Conservation (phyloP, 2,888 invertebrate genomes). For the Agrotis puta region DNA sequence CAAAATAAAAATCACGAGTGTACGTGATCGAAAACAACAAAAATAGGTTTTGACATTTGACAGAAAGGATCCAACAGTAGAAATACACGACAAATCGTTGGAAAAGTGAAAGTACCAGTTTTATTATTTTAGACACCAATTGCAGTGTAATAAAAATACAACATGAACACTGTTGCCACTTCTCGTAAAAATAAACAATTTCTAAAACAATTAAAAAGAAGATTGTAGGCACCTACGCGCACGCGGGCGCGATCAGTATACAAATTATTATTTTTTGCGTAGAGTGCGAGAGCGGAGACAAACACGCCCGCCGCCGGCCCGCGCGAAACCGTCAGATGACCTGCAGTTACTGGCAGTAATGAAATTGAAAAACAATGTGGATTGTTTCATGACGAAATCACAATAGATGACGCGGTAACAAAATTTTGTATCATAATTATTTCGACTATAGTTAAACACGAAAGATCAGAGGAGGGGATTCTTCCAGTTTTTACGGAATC, state of each 20-base stretch:
- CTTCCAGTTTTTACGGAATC: not conserved
- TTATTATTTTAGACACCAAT: conserved; percentile 13
- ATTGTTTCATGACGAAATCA: conserved; percentile 34
- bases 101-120: conserved; percentile 65
- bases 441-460: not conserved
- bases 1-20: conserved; percentile 52
- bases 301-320: conserved; percentile 17
- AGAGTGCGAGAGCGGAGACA: conserved; percentile 25
- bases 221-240: conserved; percentile 37
- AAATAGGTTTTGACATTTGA: conserved; percentile 67
- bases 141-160: conserved; percentile 18
- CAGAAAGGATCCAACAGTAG: conserved; percentile 50
- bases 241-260: conserved; percentile 54
- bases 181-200: conserved; percentile 36
- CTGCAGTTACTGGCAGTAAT: conserved; percentile 29
- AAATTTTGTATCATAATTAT: not conserved
- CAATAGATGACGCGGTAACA: not conserved
- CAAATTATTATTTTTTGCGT: conserved; percentile 34
- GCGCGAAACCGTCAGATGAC: conserved; percentile 41
- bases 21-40: conserved; percentile 59
- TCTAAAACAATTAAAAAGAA: conserved; percentile 35
- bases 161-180: conserved; percentile 22
- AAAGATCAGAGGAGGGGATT: not conserved
- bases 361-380: conserved; percentile 37
- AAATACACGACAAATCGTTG: conserved; percentile 43